A percentile compares a stretch with the other conserved stretches of the same genome.
Evolutionary conservation across 1,140 invertebrate genomes (phyloP).

Genomic region (Chionoecetes opilio): DNA sequence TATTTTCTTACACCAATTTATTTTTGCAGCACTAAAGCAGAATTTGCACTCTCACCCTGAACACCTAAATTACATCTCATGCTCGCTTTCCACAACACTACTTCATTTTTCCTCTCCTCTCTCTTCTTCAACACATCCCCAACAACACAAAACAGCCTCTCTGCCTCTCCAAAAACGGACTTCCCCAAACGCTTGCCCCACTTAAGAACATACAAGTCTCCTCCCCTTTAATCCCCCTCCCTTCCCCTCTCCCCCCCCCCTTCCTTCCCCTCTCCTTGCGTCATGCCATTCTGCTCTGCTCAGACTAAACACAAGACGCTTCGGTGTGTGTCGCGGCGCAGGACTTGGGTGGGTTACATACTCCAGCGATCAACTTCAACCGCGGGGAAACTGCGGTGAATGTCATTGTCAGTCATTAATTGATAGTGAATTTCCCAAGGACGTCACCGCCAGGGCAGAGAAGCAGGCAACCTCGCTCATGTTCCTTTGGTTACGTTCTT

Average conservation of each 20-base stretch:
- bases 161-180: background rate
- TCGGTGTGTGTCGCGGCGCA: background rate
- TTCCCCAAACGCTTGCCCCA: background rate
- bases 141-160: background rate
- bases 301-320: background rate
- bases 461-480: no score
- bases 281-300: background rate
- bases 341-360: background rate
- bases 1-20: background rate
- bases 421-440: background rate
- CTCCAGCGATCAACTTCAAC: background rate
- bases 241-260: background rate
- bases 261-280: background rate
- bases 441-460: no score
- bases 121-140: background rate
- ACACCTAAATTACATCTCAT: background rate
- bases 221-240: no score
- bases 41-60: background rate
- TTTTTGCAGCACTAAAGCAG: background rate
- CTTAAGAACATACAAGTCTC: background rate
- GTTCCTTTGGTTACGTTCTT: no score
- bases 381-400: background rate
- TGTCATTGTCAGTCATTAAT: background rate
- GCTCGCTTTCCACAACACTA: background rate
- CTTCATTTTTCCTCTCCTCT: constrained; percentile 2